Conservation (phyloP, 1,140 invertebrate species). For the Atta texana region DNA sequence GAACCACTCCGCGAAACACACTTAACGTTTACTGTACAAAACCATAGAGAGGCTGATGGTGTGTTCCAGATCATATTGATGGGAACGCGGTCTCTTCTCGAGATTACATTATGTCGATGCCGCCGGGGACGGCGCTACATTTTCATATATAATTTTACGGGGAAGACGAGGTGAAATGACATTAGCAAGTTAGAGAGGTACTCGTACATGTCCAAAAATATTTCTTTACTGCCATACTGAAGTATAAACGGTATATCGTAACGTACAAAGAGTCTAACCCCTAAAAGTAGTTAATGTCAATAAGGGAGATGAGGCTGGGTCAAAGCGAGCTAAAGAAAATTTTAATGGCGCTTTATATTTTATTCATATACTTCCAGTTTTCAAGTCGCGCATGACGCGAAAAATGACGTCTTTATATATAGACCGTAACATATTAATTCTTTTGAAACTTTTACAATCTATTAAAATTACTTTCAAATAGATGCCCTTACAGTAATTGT, state of each 20-base stretch:
- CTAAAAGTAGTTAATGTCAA: slow-evolving; percentile 60
- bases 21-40: slow-evolving; percentile 68
- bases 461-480: slow-evolving; percentile 10
- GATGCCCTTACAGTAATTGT: background rate
- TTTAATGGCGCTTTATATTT: slow-evolving; percentile 43
- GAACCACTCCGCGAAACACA: slow-evolving; percentile 36
- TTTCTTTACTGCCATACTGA: slow-evolving; percentile 61
- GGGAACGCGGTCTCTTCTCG: slow-evolving; percentile 43
- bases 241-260: slow-evolving; percentile 53
- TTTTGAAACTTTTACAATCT: slow-evolving; percentile 55
- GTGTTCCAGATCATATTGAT: slow-evolving; percentile 35
- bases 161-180: background rate
- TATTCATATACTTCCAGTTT: slow-evolving; percentile 50
- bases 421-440: slow-evolving; percentile 1
- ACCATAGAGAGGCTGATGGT: slow-evolving; percentile 24
- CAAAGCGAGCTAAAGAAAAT: slow-evolving; percentile 33
- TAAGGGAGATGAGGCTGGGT: slow-evolving; percentile 52
- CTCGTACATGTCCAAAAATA: slow-evolving; percentile 51
- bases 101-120: slow-evolving; percentile 31
- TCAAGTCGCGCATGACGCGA: slow-evolving; percentile 4
- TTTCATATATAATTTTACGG: slow-evolving; percentile 50
- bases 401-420: slow-evolving; percentile 21
- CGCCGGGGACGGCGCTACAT: background rate
- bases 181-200: slow-evolving; percentile 49
- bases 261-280: slow-evolving; percentile 60